Conservation (phyloP, 2,797 vertebrate species). For the Siniperca obscura region DNA sequence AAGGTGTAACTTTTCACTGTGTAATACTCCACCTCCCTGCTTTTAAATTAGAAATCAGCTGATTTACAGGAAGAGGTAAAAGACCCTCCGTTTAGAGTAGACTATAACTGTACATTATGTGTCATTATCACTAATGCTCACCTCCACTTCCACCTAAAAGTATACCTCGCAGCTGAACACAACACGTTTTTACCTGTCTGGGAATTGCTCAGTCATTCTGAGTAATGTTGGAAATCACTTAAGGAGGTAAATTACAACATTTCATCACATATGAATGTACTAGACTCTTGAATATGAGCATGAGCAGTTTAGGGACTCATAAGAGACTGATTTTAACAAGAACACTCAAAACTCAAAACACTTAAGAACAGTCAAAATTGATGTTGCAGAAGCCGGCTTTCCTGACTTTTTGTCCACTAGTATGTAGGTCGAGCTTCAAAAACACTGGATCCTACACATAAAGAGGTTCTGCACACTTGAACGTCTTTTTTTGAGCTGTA, state of each 20-base stretch:
- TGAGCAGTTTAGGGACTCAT: neutral
- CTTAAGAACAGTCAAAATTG: neutral
- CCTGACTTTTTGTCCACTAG: neutral
- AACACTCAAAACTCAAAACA: too few relatives aligned
- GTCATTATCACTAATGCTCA: constrained; percentile 28
- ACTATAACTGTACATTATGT: constrained; percentile 12
- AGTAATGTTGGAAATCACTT: constrained; percentile 15
- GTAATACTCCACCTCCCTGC: neutral
- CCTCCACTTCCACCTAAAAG: constrained; percentile 28
- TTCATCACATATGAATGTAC: constrained; percentile 12
- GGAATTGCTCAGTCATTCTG: constrained; percentile 21
- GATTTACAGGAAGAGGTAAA: constrained; percentile 37
- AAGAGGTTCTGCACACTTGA: too few relatives aligned
- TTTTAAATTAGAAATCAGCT: constrained; percentile 48
- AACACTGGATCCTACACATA: neutral
- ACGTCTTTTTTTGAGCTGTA: too few relatives aligned
- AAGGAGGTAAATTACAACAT: constrained; percentile 28
- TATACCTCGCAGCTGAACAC: neutral
- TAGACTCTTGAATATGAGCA: neutral
- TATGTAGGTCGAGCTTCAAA: neutral
- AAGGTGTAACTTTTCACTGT: constrained; percentile 29
- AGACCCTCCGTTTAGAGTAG: neutral
- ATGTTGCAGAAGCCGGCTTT: too few relatives aligned
- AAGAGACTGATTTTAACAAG: neutral
- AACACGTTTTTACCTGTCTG: constrained; percentile 33